Conservation (phyloP, 2,888 invertebrate species). For the Amorpha juglandis region DNA sequence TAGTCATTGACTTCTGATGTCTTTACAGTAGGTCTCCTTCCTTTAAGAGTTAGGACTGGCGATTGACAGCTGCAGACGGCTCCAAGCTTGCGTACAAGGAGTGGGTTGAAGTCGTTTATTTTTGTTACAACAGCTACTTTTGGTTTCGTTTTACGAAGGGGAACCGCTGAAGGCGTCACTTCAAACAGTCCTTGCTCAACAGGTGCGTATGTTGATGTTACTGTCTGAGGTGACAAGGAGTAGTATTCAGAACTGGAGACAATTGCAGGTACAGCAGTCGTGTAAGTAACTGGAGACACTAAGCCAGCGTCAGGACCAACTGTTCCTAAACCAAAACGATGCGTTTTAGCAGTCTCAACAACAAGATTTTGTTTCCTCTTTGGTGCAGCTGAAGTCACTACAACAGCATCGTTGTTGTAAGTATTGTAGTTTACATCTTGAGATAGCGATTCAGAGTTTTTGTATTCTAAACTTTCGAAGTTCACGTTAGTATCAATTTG, state of each 20-base stretch:
- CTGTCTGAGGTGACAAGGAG: constrained; percentile 48
- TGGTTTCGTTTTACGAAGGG: constrained; percentile 68
- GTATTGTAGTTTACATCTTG: constrained; percentile 54
- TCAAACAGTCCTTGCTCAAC: constrained; percentile 69
- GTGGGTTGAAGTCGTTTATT: constrained; percentile 88
- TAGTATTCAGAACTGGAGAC: constrained; percentile 57
- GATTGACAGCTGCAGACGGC: constrained; percentile 89
- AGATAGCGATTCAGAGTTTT: constrained; percentile 44
- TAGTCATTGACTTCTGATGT: constrained; percentile 60
- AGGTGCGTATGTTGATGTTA: constrained; percentile 65
- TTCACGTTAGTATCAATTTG: constrained; percentile 50
- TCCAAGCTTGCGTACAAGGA: constrained; percentile 88
- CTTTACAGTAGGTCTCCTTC: constrained; percentile 66
- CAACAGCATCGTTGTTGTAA: constrained; percentile 54
- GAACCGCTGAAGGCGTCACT: constrained; percentile 61
- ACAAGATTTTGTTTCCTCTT: constrained; percentile 69
- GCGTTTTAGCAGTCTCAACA: constrained; percentile 68
- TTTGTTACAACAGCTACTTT: constrained; percentile 86
- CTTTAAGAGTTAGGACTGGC: constrained; percentile 80
- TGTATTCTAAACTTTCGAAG: constrained; percentile 56
- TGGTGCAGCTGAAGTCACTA: constrained; percentile 50
- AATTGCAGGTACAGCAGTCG: constrained; percentile 61
- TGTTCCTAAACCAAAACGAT: constrained; percentile 66
- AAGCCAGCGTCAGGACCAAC: constrained; percentile 67
- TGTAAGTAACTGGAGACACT: constrained; percentile 64